Evolutionary conservation across 2,888 invertebrate genomes (phyloP).

Genomic region (Tenthredo scrophulariae): DNA sequence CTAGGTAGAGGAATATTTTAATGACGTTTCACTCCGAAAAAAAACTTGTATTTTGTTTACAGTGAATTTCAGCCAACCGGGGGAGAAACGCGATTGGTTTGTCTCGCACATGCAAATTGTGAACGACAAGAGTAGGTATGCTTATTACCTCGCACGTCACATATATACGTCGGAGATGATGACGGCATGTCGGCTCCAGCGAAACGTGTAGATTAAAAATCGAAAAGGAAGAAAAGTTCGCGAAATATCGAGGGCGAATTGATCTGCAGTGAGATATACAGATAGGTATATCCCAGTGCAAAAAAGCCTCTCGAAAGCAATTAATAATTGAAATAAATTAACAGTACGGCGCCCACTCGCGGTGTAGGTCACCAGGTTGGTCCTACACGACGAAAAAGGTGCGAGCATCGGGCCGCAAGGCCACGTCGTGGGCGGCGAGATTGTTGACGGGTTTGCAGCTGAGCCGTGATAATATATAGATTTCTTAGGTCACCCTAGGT

Average conservation of each 20-base stretch:
- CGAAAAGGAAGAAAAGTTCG: background rate
- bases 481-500: slow-evolving; percentile 61
- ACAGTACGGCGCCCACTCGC: slow-evolving; percentile 51
- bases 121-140: background rate
- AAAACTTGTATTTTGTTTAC: slow-evolving; percentile 20
- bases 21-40: slow-evolving; percentile 36
- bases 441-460: slow-evolving; percentile 54
- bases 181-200: slow-evolving; percentile 4
- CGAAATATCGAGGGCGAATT: background rate
- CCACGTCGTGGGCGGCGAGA: slow-evolving; percentile 44
- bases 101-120: slow-evolving; percentile 9
- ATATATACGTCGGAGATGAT: background rate
- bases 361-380: slow-evolving; percentile 54
- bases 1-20: background rate
- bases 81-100: slow-evolving; percentile 27
- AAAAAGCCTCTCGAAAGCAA: slow-evolving; percentile 16
- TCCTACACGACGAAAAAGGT: slow-evolving; percentile 50
- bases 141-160: slow-evolving; percentile 22
- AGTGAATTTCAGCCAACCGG: background rate
- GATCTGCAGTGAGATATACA: background rate
- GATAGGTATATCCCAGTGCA: background rate
- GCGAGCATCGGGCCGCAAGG: slow-evolving; percentile 45
- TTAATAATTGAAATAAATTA: slow-evolving; percentile 44
- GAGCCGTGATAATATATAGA: slow-evolving; percentile 54
- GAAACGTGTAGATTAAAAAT: background rate